Evolutionary conservation across 2,888 invertebrate genomes (phyloP), one percentile per base, ranked within the genome.

Genomic region (Mesorhabditis belari): DNA sequence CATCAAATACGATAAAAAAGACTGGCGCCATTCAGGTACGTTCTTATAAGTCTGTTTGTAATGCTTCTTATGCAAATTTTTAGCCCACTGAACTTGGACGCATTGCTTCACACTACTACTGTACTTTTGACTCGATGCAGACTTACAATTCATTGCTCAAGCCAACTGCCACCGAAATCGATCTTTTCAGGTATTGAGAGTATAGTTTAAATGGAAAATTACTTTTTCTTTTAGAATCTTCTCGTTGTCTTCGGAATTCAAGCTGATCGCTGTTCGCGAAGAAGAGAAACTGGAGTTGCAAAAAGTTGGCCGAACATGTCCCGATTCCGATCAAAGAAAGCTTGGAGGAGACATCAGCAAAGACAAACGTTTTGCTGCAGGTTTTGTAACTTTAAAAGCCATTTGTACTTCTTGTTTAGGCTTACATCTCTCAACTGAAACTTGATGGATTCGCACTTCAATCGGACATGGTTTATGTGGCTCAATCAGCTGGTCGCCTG

Each of bases 391-490:
- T 19, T 19, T 23, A 6, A 19, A 51, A 17, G 12, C 2, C 23
- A 9, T 57, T 26, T 4, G 23, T 4, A 12, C 3, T 21, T 50
- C 24, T 6, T 26, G 61, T 71, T 57, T 95, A 98, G 82, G 94
- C 96, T 0, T 98, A 95, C 84, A 96, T 99, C 68, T 98, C 96
- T 0, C 95, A 96, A 82, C 83, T 99, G 72, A 96, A 95, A 83
- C 85, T 99, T 60, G 98, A 99, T 80, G 96, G 98, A 0, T 96
- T 99, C 82, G 95, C 96, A 0, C 85, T 98, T 2, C 95, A 96
- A 91, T 91, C 94, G 0, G 98, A 98, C 82, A 98, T 98, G 96
- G 93, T 96, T 3, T 99, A 92, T 81, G 91, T 98, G 0, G 95
- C 96, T 0, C 98, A 99, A 83, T 94, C 93, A 0, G 98, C 98